Base-by-base conservation (phyloP, 2,113 vertebrate species). In the Hiodon tergisus region DNA sequence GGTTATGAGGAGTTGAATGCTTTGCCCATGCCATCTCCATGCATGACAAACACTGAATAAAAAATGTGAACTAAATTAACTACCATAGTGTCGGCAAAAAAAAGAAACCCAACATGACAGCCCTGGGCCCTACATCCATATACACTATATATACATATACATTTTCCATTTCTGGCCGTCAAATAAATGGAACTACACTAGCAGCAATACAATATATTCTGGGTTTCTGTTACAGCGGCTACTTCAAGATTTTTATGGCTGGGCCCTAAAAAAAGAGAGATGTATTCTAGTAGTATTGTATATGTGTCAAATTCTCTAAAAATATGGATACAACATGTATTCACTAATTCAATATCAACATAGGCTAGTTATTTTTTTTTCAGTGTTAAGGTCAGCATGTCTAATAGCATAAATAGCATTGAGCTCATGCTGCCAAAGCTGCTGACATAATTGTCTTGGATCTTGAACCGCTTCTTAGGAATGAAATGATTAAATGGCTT, bases 91-190 rank as follows among this genome's bases (percentile, higher is more conserved):
- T 31, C 31, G 31, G 31, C 31, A 31, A 31, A 31, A 31, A 31
- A 31, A 31, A 31, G 2, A 31, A 31, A 0, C 31, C 31, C 31
- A 31, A 31, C 31, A 31, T 31, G 31, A 31, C 31, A 31, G 31
- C 31, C 31, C 31, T 31, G 2, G 31, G 31, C 31, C 31, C 31
- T 31, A 31, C 2, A 31, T 31, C 31, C 31, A 31, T 31, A 31
- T 31, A 31, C 31, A 31, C 31, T 31, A 31, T 31, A 31, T 31
- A 31, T 31, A 31, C 2, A 31, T 31, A 31, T 31, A 7, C 48
- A 58, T 53, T 52, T 59, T 81, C 74, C 62, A 60, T 14, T 51
- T 57, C n/a, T 63, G 61, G 16, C 17, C 46, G n/a, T 63, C 46
- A 31, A 46, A 17, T 66, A 47, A 31, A 31, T 31, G 31, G 31